phyloP scores from a whole-genome alignment of 1,140 invertebrate species.

The Protaetia brevitarsis region DNA sequence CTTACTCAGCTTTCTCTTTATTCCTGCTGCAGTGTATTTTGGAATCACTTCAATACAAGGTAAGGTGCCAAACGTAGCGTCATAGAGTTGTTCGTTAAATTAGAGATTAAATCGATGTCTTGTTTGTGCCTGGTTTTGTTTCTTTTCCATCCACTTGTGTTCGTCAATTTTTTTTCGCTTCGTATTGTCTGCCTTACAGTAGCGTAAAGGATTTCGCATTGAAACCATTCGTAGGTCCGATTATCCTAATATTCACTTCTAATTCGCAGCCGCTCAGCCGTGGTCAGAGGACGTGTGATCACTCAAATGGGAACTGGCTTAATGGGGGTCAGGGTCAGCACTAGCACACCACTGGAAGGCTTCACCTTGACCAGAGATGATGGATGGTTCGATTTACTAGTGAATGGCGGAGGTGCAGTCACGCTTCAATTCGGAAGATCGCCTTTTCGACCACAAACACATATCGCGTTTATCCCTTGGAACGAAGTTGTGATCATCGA shows the following conservation, averaged over 20 bases:
- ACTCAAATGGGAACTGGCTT: slow-evolving; percentile 87
- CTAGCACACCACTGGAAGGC: slow-evolving; percentile 83
- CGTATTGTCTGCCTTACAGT: slow-evolving; percentile 24
- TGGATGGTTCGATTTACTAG: slow-evolving; percentile 94
- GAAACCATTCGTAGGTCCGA: neutral
- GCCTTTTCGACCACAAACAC: slow-evolving; percentile 85
- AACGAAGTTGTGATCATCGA: slow-evolving; percentile 95
- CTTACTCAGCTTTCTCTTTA: slow-evolving; percentile 41
- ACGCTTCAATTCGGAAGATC: slow-evolving; percentile 90
- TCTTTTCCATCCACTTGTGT: slow-evolving; percentile 42
- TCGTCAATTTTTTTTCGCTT: slow-evolving; percentile 39
- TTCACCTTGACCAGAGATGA: slow-evolving; percentile 90
- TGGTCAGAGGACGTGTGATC: slow-evolving; percentile 90
- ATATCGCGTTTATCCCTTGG: slow-evolving; percentile 93
- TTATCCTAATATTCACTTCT: neutral
- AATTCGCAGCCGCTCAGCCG: slow-evolving; percentile 83
- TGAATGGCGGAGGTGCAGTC: slow-evolving; percentile 95
- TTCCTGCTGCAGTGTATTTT: slow-evolving; percentile 88
- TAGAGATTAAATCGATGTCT: slow-evolving; percentile 7
- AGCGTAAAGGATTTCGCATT: neutral
- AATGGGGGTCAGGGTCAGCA: slow-evolving; percentile 91
- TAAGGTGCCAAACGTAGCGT: slow-evolving; percentile 58
- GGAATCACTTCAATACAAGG: slow-evolving; percentile 97
- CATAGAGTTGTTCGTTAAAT: neutral
- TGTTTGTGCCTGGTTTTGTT: slow-evolving; percentile 38